A percentile compares a stretch with the other conserved stretches of the same genome.
These are phyloP conservation scores for Liposcelis brunnea DNA, from an alignment of 2,888 invertebrate species.

Conservation along the genomic window DNA sequence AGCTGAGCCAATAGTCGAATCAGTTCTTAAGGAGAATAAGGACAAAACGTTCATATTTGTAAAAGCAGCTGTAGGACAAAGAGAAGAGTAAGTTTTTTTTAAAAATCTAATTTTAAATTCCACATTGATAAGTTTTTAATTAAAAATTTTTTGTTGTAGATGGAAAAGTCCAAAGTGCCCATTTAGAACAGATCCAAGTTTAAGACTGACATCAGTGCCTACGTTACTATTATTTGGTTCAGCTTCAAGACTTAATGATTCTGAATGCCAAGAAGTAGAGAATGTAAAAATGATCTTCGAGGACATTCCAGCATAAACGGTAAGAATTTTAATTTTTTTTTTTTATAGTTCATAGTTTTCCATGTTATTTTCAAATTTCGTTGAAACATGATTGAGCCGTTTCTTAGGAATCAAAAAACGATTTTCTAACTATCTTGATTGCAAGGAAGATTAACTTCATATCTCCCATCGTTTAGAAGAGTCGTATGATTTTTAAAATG, in stretches of 20 bases:
- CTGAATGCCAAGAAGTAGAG: constrained; percentile 17
- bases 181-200: constrained; percentile 57
- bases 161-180: constrained; percentile 73
- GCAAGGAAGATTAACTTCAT: no score
- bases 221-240: constrained; percentile 59
- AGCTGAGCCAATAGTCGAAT: constrained; percentile 65
- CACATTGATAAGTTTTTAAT: no score
- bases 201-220: constrained; percentile 60
- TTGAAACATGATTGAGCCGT: no score
- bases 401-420: no score
- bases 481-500: no score
- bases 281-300: constrained; percentile 11
- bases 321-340: no score
- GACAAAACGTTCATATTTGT: constrained; percentile 47
- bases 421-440: no score
- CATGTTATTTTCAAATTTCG: no score
- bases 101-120: not conserved
- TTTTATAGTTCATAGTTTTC: no score
- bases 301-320: not conserved
- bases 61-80: constrained; percentile 62
- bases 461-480: no score
- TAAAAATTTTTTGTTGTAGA: constrained; percentile 35
- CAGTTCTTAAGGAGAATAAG: constrained; percentile 38
- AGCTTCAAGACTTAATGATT: constrained; percentile 22
- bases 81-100: constrained; percentile 41